Conservation (phyloP, 1,140 invertebrate species). For the Bradynema listronoti region DNA sequence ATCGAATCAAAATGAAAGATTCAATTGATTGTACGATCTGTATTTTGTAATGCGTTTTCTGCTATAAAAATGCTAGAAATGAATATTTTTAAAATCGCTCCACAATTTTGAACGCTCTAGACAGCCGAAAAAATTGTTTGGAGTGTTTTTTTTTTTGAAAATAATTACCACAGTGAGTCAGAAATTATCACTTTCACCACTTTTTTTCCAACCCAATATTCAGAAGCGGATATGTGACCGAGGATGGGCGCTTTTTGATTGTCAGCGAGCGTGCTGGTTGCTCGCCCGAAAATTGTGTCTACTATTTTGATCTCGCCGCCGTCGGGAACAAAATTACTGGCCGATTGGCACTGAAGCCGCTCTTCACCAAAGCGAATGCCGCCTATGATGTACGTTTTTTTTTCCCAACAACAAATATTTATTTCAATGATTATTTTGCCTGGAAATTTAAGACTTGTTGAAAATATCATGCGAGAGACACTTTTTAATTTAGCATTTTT, state of each 20-base stretch:
- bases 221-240: constrained; percentile 39
- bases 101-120: too few relatives aligned
- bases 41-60: too few relatives aligned
- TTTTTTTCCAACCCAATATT: too few relatives aligned
- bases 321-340: constrained; percentile 41
- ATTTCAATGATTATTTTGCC: neutral
- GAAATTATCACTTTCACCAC: too few relatives aligned
- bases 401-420: neutral
- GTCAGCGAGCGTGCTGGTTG: constrained; percentile 45
- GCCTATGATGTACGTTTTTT: constrained; percentile 75
- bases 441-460: neutral
- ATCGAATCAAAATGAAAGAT: too few relatives aligned
- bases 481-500: neutral
- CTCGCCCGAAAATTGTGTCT: constrained; percentile 51
- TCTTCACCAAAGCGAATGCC: constrained; percentile 78
- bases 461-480: too few relatives aligned
- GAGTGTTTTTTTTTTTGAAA: too few relatives aligned
- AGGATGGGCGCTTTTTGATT: constrained; percentile 50
- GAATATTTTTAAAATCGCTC: too few relatives aligned
- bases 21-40: too few relatives aligned
- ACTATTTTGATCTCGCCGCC: constrained; percentile 49
- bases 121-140: too few relatives aligned
- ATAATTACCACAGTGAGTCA: too few relatives aligned
- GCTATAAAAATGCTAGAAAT: too few relatives aligned
- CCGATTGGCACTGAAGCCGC: constrained; percentile 52